phyloP scores from a whole-genome alignment of 1,140 invertebrate species.

The Aphidius ervi region DNA sequence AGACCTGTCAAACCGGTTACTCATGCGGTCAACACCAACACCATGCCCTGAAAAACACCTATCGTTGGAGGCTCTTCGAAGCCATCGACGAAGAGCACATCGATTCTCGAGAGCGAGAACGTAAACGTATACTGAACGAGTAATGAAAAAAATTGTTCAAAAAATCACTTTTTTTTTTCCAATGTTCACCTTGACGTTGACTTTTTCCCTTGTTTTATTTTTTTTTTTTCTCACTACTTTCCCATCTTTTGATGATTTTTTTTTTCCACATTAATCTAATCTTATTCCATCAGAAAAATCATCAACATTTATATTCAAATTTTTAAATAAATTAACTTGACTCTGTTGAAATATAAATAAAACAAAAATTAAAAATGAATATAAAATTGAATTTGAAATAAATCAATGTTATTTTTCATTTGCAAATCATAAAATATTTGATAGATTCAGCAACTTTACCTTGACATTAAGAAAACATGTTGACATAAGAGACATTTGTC shows the following conservation, averaged over 20 bases:
- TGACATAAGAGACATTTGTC: neutral
- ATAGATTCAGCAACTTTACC: neutral
- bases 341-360: neutral
- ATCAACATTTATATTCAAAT: no score
- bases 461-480: neutral
- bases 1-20: constrained; percentile 51
- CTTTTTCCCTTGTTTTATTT: neutral
- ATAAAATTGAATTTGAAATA: neutral
- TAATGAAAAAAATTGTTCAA: neutral
- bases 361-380: neutral
- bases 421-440: neutral
- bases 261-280: neutral
- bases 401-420: neutral
- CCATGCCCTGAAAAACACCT: constrained; percentile 19
- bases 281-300: no score
- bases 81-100: neutral
- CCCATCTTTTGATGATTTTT: neutral
- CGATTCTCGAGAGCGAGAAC: neutral
- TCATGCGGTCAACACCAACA: constrained; percentile 46
- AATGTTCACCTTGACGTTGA: neutral
- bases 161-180: neutral
- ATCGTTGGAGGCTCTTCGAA: neutral
- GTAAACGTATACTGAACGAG: neutral
- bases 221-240: neutral
- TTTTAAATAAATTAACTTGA: neutral